These are phyloP conservation scores for Lasaia peninsularis DNA, from an alignment of 1,140 invertebrate genomes.

Conservation along the genomic window DNA sequence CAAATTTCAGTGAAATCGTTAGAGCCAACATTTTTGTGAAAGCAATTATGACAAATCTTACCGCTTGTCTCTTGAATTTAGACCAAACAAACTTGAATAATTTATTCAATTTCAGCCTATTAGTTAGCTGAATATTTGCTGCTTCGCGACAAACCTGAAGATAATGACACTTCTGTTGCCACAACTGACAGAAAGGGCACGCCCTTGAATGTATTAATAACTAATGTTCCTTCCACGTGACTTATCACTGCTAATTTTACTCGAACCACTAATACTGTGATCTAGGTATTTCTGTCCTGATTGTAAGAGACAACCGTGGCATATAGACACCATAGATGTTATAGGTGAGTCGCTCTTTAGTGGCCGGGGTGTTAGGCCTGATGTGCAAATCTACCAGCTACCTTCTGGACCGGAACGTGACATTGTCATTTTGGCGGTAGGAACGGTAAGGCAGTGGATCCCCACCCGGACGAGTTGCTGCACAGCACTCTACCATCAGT, in stretches of 20 bases:
- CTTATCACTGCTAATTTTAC: background rate
- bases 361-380: too few species aligned
- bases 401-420: too few species aligned
- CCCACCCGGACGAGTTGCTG: too few species aligned
- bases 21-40: background rate
- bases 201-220: background rate
- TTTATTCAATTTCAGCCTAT: conserved; percentile 5
- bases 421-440: too few species aligned
- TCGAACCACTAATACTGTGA: background rate
- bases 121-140: background rate
- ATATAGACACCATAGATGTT: too few species aligned
- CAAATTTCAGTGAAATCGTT: background rate
- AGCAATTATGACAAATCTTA: background rate
- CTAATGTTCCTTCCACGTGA: background rate
- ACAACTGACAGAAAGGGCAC: background rate
- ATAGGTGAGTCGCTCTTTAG: too few species aligned
- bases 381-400: too few species aligned
- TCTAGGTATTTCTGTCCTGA: too few species aligned
- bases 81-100: background rate
- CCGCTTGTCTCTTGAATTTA: background rate
- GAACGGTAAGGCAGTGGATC: too few species aligned
- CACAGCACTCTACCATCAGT: too few species aligned
- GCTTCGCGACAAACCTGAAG: conserved; percentile 1
- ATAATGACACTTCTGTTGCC: conserved; percentile 6
- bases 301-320: too few species aligned